These are phyloP conservation scores for Hydropsyche betteni DNA, from an alignment of 2,888 invertebrate species.

Conservation along the genomic window DNA sequence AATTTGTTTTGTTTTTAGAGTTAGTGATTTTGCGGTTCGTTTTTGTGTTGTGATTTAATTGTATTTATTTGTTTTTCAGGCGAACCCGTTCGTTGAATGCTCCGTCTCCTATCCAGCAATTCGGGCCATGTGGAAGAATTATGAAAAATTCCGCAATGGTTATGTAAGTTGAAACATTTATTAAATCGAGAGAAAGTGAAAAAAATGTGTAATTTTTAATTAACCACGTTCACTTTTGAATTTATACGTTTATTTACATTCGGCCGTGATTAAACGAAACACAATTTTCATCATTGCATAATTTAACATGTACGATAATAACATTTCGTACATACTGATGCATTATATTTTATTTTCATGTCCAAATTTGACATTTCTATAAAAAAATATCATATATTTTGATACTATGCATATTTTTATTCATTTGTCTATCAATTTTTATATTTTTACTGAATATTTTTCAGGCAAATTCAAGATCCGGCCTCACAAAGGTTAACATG, in stretches of 20 bases:
- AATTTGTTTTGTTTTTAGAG: not conserved
- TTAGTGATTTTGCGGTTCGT: not conserved
- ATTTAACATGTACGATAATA: too few relatives aligned
- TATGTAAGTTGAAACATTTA: constrained; percentile 76
- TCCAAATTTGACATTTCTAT: too few relatives aligned
- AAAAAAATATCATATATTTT: too few relatives aligned
- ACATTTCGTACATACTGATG: too few relatives aligned
- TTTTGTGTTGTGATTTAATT: not conserved
- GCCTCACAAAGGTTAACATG: constrained; percentile 95
- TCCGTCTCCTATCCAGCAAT: constrained; percentile 94
- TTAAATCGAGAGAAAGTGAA: not conserved
- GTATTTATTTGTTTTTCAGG: constrained; percentile 64
- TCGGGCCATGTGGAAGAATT: constrained; percentile 97
- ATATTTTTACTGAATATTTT: too few relatives aligned
- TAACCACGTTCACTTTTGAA: constrained; percentile 17
- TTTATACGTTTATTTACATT: not conserved
- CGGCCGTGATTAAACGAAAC: too few relatives aligned
- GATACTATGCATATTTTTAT: too few relatives aligned
- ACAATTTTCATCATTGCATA: too few relatives aligned
- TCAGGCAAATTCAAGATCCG: constrained; percentile 96
- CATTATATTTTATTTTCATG: too few relatives aligned
- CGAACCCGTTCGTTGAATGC: constrained; percentile 95
- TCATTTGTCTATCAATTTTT: constrained; percentile 51
- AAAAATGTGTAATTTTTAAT: not conserved
- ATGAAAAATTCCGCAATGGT: constrained; percentile 97